phyloP scores from a whole-genome alignment of 2,113 vertebrate genomes.

The Urocitellus parryii region DNA sequence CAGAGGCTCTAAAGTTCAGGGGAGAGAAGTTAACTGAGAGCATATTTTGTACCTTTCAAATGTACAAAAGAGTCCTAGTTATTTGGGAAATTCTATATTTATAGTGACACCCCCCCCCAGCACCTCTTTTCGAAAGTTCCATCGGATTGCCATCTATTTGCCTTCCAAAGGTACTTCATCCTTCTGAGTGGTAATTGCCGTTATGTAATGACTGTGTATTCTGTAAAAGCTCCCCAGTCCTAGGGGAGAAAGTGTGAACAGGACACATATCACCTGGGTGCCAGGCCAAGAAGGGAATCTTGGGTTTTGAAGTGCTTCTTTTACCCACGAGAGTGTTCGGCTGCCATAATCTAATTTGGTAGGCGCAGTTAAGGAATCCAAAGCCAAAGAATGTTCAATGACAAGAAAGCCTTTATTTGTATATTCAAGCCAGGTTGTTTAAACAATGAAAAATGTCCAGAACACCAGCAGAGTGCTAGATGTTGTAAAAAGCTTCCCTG shows the following conservation, averaged over 20 bases:
- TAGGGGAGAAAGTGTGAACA: background rate
- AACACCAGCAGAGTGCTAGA: background rate
- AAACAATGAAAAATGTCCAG: background rate
- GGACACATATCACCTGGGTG: background rate
- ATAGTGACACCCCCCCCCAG: fast-evolving
- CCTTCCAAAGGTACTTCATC: background rate
- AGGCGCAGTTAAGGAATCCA: background rate
- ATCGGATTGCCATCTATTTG: background rate
- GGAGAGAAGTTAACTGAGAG: background rate
- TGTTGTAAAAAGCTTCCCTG: background rate
- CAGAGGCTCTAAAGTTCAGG: background rate
- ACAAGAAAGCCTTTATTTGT: background rate
- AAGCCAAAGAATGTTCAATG: background rate
- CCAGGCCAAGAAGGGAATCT: background rate
- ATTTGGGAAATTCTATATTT: background rate
- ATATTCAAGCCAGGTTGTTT: constrained; percentile 8
- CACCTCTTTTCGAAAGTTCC: constrained; percentile 36
- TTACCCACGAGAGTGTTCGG: background rate
- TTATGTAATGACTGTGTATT: background rate
- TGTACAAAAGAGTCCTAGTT: background rate
- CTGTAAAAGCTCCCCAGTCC: background rate
- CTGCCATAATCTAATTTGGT: background rate
- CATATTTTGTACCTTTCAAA: background rate
- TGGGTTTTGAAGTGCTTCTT: background rate
- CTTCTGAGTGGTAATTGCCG: background rate